These are phyloP conservation scores for Meandrina meandrites DNA, from an alignment of 92 coral and sea anemone species.

Conservation along the genomic window DNA sequence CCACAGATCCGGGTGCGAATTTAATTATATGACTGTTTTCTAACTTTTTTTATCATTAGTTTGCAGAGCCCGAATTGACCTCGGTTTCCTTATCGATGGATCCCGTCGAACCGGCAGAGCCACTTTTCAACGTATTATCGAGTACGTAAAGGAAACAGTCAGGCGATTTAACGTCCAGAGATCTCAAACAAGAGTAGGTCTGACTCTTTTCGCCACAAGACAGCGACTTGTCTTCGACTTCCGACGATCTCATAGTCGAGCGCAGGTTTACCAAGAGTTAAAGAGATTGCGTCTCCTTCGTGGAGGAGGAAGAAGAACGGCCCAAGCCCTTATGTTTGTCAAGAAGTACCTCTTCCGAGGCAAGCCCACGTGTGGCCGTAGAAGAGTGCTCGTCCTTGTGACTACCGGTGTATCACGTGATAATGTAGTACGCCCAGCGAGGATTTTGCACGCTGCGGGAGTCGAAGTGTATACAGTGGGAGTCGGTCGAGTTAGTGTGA, in stretches of 20 bases:
- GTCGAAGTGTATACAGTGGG: constrained; percentile 64
- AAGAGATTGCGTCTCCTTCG: constrained; percentile 28
- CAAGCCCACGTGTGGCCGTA: constrained; percentile 66
- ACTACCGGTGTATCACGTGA: constrained; percentile 72
- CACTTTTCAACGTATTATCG: constrained; percentile 43
- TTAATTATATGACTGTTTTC: not conserved
- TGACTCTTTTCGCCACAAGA: constrained; percentile 56
- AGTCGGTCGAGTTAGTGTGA: constrained; percentile 43
- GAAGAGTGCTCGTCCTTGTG: constrained; percentile 69
- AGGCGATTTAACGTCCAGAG: constrained; percentile 61
- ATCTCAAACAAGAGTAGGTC: constrained; percentile 60
- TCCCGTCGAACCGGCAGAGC: constrained; percentile 30
- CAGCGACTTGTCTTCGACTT: constrained; percentile 49
- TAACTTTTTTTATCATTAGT: constrained; percentile 15
- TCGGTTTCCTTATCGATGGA: constrained; percentile 70
- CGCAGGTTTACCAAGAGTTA: constrained; percentile 37
- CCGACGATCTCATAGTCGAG: constrained; percentile 28
- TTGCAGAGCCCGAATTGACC: constrained; percentile 70
- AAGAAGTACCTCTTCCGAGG: constrained; percentile 63
- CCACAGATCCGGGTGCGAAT: not conserved
- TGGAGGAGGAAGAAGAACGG: constrained; percentile 54
- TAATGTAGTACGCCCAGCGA: constrained; percentile 58
- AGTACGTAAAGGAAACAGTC: constrained; percentile 65
- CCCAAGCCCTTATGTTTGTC: constrained; percentile 56
- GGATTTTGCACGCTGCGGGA: constrained; percentile 53